phyloP scores from a whole-genome alignment of 2,797 vertebrate species.

The Gallinago solitaria region DNA sequence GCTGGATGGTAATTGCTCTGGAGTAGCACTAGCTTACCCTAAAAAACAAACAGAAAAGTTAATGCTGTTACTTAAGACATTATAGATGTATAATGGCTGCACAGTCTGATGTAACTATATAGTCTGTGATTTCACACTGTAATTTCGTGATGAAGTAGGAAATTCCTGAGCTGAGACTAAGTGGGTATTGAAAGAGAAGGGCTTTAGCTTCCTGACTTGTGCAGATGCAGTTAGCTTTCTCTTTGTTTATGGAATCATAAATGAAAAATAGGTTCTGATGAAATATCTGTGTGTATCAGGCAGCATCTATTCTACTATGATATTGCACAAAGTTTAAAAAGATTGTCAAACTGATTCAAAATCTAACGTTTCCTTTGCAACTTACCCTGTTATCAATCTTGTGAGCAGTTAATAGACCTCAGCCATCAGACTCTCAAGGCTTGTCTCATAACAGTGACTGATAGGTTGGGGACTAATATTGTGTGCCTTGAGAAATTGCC shows the following conservation, averaged over 20 bases:
- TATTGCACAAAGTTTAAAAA: conserved; percentile 38
- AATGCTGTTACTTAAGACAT: not conserved
- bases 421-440: conserved; percentile 58
- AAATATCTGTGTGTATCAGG: not conserved
- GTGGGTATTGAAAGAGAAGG: not conserved
- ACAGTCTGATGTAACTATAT: not conserved
- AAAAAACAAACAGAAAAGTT: not conserved
- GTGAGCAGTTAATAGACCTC: conserved; percentile 64
- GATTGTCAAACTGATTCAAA: conserved; percentile 13
- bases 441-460: conserved; percentile 66
- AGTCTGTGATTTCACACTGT: not conserved
- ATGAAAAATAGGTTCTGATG: not conserved
- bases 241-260: not conserved
- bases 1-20: not conserved
- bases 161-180: not conserved
- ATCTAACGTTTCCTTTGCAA: conserved; percentile 46
- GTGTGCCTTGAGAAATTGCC: conserved; percentile 63
- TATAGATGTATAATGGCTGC: not conserved
- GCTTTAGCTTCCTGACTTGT: not conserved
- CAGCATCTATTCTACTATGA: not conserved
- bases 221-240: not conserved
- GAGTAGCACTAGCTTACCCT: not conserved
- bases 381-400: conserved; percentile 60
- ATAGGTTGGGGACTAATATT: conserved; percentile 31
- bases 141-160: not conserved